A percentile compares a stretch with the other conserved stretches of the same genome.
phyloP scores from a whole-genome alignment of 2,113 vertebrate species.

The Otus sunia region DNA sequence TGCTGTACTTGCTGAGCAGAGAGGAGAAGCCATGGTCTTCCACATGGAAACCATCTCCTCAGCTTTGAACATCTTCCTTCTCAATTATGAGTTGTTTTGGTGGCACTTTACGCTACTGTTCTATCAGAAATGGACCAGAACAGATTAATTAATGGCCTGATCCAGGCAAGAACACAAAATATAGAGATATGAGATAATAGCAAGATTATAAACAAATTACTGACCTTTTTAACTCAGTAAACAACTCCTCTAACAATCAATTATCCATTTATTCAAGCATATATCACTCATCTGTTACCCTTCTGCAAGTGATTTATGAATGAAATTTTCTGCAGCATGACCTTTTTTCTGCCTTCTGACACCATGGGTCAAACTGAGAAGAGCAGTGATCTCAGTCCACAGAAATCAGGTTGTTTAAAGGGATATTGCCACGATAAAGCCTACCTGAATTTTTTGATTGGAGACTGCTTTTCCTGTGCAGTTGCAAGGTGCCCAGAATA shows the following conservation, averaged over 20 bases:
- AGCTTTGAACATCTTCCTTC: background rate
- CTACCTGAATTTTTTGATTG: constrained; percentile 96
- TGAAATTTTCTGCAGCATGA: background rate
- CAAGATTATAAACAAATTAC: background rate
- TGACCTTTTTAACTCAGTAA: background rate
- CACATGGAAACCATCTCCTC: background rate
- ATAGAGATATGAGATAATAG: background rate
- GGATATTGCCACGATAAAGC: background rate
- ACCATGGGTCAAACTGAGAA: background rate
- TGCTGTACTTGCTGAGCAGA: background rate
- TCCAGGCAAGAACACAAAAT: background rate
- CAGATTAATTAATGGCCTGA: background rate
- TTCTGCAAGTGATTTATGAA: background rate
- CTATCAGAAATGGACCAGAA: background rate
- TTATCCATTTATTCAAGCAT: background rate
- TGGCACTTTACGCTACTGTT: background rate
- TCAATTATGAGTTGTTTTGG: background rate
- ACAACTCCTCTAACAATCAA: background rate
- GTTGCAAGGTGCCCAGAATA: constrained; percentile 91
- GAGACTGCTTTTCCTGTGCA: constrained; percentile 91
- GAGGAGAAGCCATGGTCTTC: background rate
- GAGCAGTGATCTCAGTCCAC: background rate
- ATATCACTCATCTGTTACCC: background rate
- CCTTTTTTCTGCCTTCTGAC: background rate
- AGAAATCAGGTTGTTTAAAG: background rate